Conservation (phyloP, 2,797 vertebrate genomes). For the Mionectes olivaceus region DNA sequence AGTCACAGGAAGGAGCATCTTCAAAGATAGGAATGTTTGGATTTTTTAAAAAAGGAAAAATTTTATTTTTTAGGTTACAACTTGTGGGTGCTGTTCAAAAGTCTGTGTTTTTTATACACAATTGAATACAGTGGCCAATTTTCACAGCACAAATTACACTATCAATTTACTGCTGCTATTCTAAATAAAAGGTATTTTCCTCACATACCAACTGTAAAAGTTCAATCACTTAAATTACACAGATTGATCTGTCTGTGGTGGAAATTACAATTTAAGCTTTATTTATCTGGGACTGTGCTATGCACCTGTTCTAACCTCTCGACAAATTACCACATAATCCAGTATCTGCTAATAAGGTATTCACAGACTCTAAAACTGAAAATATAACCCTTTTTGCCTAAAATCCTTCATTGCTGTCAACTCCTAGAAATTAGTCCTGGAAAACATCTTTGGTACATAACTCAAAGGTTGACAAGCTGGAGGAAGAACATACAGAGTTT, state of each 20-base stretch:
- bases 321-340: neutral
- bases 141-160: neutral
- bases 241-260: neutral
- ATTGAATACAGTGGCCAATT: neutral
- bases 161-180: neutral
- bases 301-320: neutral
- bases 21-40: neutral
- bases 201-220: neutral
- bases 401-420: neutral
- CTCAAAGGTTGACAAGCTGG: neutral
- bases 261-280: neutral
- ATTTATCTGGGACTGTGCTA: neutral
- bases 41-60: neutral
- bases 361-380: neutral
- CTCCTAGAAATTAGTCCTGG: neutral
- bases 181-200: neutral
- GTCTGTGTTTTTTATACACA: neutral
- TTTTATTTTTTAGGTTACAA: neutral
- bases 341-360: neutral
- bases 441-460: neutral
- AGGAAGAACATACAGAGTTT: neutral
- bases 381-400: neutral
- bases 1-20: neutral
- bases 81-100: neutral
- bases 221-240: neutral